A percentile compares a stretch with the other conserved stretches of the same genome.
These are phyloP conservation scores for Vulpes vulpes DNA, from an alignment of 2,113 vertebrate species.

Conservation along the genomic window DNA sequence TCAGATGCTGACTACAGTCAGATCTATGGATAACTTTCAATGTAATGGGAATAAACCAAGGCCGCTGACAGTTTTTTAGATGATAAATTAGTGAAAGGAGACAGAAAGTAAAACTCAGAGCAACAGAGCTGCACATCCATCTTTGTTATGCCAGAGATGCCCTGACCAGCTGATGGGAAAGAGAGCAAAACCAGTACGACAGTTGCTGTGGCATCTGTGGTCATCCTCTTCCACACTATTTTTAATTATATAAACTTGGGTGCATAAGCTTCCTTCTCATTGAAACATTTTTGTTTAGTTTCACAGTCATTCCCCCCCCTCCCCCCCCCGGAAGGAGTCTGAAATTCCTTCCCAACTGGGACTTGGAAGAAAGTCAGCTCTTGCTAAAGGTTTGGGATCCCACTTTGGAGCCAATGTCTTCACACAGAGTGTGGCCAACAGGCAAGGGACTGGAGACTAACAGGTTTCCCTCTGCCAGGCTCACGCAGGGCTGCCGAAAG, in stretches of 20 bases:
- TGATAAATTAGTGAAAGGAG: not conserved
- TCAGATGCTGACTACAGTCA: not conserved
- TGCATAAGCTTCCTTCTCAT: not conserved
- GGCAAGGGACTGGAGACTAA: not conserved
- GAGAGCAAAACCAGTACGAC: not conserved
- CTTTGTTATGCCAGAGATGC: not conserved
- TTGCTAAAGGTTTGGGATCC: not conserved
- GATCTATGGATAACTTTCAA: not conserved
- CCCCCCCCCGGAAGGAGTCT: not conserved
- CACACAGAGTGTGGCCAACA: not conserved
- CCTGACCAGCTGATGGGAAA: not conserved
- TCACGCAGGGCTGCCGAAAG: not conserved
- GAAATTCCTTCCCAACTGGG: not conserved
- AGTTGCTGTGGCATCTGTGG: not conserved
- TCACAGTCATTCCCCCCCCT: too few relatives aligned
- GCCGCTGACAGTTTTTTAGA: not conserved
- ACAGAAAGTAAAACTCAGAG: not conserved
- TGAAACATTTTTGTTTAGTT: not conserved
- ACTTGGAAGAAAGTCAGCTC: constrained; percentile 9
- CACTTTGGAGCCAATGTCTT: not conserved
- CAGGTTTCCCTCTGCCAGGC: not conserved
- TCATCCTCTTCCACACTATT: not conserved
- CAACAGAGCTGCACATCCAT: not conserved
- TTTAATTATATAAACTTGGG: not conserved
- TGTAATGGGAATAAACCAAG: not conserved